These are phyloP conservation scores for Numenius phaeopus DNA, from an alignment of 2,797 vertebrate genomes.

Conservation along the genomic window DNA sequence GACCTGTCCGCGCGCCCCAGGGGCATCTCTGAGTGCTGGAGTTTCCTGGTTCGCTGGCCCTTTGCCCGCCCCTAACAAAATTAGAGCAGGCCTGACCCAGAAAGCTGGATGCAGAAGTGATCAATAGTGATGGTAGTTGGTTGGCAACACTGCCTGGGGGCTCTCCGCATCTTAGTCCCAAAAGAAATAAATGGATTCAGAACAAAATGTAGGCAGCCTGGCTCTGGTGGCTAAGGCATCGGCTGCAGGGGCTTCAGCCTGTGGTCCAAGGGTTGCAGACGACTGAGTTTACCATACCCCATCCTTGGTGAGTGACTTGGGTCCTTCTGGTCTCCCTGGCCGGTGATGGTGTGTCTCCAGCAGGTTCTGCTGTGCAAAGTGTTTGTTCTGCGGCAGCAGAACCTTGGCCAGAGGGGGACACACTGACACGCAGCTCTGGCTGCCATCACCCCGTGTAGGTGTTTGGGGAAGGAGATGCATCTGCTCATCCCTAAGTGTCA, in stretches of 20 bases:
- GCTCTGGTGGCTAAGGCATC: background rate
- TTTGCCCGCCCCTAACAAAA: background rate
- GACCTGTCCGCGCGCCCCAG: background rate
- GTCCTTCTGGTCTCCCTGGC: background rate
- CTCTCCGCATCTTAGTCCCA: background rate
- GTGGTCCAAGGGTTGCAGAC: background rate
- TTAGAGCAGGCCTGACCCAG: background rate
- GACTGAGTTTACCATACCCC: background rate
- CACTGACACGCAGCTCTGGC: background rate
- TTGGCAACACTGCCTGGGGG: background rate
- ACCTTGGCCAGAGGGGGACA: rapidly evolving
- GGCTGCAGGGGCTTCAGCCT: background rate
- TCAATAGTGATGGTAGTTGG: background rate
- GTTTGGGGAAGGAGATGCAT: background rate
- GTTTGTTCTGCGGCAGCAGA: background rate
- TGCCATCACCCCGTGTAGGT: rapidly evolving
- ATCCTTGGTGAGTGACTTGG: background rate
- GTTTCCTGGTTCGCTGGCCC: background rate
- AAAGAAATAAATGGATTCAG: background rate
- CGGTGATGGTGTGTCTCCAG: background rate
- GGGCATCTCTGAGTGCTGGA: background rate
- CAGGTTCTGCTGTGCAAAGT: background rate
- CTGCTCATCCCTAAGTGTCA: rapidly evolving
- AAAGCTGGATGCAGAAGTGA: background rate
- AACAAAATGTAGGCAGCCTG: background rate